These are phyloP conservation scores for Ancistrus triradiatus DNA, from an alignment of 2,113 vertebrate genomes.

Conservation along the genomic window DNA sequence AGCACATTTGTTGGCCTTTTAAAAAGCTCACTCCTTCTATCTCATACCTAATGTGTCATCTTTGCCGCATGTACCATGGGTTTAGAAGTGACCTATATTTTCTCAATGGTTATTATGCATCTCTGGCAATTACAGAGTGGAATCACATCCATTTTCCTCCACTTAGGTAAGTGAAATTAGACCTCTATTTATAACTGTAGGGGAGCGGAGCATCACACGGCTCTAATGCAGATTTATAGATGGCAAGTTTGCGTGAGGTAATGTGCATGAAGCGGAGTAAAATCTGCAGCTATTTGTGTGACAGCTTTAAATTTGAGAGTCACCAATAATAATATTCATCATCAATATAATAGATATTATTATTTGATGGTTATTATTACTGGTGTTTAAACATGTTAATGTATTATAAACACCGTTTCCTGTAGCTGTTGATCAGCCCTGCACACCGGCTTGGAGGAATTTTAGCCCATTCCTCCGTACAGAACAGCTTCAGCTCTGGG, in stretches of 20 bases:
- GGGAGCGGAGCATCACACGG: slow-evolving; percentile 29
- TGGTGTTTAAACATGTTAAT: no score
- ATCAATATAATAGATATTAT: no score
- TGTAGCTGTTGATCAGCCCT: no score
- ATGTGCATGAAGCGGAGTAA: not conserved
- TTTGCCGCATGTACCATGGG: slow-evolving; percentile 38
- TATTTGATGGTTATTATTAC: no score
- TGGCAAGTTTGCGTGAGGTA: slow-evolving; percentile 25
- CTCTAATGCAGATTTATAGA: slow-evolving; percentile 49
- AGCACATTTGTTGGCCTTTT: slow-evolving; percentile 52
- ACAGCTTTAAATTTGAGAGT: no score
- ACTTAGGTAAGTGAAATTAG: slow-evolving; percentile 55
- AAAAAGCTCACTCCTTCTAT: slow-evolving; percentile 45
- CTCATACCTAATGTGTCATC: slow-evolving; percentile 50
- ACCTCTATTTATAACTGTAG: slow-evolving; percentile 51
- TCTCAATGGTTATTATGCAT: slow-evolving; percentile 52
- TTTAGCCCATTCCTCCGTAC: no score
- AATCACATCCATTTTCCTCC: slow-evolving; percentile 51
- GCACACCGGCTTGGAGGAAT: no score
- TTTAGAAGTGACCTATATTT: slow-evolving; percentile 50
- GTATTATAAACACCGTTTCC: no score
- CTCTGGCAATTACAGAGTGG: slow-evolving; percentile 53
- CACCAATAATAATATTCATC: no score
- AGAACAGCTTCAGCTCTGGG: no score
- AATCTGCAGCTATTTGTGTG: no score